Conservation (phyloP, 1,140 invertebrate species). For the Neotoxoptera formosana region DNA sequence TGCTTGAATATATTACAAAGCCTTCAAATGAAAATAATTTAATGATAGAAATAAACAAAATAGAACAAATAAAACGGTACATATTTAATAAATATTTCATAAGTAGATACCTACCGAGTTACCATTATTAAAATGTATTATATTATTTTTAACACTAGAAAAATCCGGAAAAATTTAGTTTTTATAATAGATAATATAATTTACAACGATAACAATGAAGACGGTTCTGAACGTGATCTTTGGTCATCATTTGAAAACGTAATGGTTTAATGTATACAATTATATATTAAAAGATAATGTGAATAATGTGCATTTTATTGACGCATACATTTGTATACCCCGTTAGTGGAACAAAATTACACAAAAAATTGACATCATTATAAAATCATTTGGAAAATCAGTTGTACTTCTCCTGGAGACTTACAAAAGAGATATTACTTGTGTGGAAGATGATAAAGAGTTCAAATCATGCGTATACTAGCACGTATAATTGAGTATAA, state of each 20-base stretch:
- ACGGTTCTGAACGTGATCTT: neutral
- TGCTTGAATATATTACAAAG: neutral
- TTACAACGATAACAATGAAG: neutral
- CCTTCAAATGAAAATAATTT: neutral
- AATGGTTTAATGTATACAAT: neutral
- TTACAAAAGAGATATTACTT: neutral
- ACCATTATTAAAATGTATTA: neutral
- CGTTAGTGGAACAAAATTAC: neutral
- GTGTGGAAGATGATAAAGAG: neutral
- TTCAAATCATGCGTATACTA: neutral
- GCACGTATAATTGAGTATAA: neutral
- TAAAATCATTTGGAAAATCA: neutral
- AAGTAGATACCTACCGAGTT: neutral
- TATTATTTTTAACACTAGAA: neutral
- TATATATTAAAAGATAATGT: neutral
- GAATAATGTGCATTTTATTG: neutral
- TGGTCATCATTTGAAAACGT: neutral
- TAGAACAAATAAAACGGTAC: neutral
- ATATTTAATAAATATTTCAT: neutral
- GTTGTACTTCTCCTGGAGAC: neutral
- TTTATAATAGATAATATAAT: neutral
- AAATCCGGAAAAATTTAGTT: neutral
- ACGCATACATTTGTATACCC: neutral
- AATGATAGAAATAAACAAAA: neutral
- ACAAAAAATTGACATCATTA: neutral